Evolutionary conservation across 2,888 invertebrate species (phyloP).

Genomic region (Acronicta alni): DNA sequence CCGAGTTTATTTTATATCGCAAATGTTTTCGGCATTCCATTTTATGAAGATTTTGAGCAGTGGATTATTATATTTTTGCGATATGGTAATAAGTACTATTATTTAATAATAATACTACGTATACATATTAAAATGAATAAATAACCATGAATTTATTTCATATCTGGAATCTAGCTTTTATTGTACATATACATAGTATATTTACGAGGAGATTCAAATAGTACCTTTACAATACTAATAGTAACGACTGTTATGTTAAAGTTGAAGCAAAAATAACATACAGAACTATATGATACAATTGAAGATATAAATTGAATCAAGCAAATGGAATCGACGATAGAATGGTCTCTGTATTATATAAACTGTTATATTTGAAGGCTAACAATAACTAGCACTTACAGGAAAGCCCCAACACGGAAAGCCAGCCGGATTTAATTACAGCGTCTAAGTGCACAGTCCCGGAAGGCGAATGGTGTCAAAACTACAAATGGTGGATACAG

Average conservation of each 20-base stretch:
- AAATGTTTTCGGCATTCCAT: conserved; percentile 7
- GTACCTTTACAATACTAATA: no score
- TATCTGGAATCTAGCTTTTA: no score
- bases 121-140: no score
- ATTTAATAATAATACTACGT: no score
- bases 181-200: no score
- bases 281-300: not conserved
- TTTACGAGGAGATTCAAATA: no score
- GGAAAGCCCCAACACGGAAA: conserved; percentile 44
- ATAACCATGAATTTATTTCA: no score
- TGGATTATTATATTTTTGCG: conserved; percentile 19
- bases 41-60: conserved; percentile 15
- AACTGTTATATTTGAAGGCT: conserved; percentile 34
- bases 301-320: conserved; percentile 30
- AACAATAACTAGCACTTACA: conserved; percentile 40
- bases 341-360: conserved; percentile 20
- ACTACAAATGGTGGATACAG: conserved; percentile 32
- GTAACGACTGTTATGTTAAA: not conserved
- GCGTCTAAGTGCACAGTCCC: conserved; percentile 43
- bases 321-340: conserved; percentile 25
- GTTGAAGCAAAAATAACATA: no score
- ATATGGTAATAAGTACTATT: not conserved
- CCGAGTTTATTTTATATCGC: conserved; percentile 1
- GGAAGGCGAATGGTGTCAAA: conserved; percentile 49
- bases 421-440: conserved; percentile 49